These are phyloP conservation scores for Liparis tanakae DNA, from an alignment of 2,797 vertebrate genomes.

Conservation along the genomic window DNA sequence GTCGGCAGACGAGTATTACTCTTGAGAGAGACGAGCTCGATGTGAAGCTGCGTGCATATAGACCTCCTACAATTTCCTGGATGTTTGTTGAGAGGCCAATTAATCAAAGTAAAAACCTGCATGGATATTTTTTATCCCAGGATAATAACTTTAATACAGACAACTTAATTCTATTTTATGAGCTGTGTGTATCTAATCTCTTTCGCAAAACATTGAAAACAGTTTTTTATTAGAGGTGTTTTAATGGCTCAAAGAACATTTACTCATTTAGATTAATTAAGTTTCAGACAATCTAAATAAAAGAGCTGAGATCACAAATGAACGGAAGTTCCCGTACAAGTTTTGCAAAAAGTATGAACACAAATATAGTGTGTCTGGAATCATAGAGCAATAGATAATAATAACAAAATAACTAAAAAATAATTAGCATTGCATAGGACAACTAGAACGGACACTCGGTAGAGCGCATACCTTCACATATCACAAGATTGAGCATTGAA, in stretches of 20 bases:
- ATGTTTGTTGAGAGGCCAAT: neutral
- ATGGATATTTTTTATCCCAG: neutral
- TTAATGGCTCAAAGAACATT: too few species aligned
- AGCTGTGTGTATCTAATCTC: neutral
- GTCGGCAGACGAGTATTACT: too few species aligned
- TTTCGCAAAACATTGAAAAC: neutral
- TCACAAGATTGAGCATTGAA: too few species aligned
- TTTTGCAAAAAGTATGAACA: neutral
- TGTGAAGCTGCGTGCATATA: too few species aligned
- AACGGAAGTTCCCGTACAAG: neutral
- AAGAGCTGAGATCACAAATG: neutral
- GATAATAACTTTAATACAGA: conserved; percentile 1
- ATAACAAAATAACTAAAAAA: neutral
- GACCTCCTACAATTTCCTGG: too few species aligned
- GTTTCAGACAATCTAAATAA: neutral
- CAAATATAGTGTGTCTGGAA: neutral
- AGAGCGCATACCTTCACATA: too few species aligned
- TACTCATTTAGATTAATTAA: neutral
- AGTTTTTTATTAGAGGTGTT: too few species aligned
- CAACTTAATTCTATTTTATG: neutral
- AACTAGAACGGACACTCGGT: too few species aligned
- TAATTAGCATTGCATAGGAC: neutral
- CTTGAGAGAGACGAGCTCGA: too few species aligned
- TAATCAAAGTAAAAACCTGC: neutral
- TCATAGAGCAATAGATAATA: neutral